A percentile compares a stretch with the other conserved stretches of the same genome.
Conservation (phyloP, 2,113 vertebrate genomes). For the Microcebus ravelobensis region DNA sequence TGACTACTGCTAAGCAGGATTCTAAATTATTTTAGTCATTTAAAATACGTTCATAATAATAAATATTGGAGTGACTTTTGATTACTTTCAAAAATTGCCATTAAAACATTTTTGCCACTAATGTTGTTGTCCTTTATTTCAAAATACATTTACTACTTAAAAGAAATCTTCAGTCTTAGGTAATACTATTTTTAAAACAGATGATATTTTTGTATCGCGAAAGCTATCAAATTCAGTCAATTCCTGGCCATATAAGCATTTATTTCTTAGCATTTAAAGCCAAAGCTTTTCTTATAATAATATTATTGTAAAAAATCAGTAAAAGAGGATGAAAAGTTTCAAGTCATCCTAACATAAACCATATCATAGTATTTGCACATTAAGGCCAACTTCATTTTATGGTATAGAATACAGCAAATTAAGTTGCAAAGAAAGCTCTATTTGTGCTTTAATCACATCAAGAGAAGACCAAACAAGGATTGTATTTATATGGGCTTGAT, state of each 20-base stretch:
- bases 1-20: slow-evolving; percentile 31
- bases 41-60: slow-evolving; percentile 28
- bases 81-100: slow-evolving; percentile 31
- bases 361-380: neutral
- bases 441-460: neutral
- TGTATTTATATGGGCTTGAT: neutral
- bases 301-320: neutral
- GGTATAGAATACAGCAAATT: neutral
- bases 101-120: neutral
- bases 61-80: neutral
- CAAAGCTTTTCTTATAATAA: neutral
- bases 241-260: neutral
- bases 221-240: neutral
- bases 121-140: neutral
- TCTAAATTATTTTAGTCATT: neutral
- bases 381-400: neutral
- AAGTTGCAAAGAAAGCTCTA: neutral
- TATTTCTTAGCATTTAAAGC: neutral
- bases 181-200: slow-evolving; percentile 35
- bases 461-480: neutral
- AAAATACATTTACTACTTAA: neutral
- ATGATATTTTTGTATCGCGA: neutral
- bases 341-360: neutral
- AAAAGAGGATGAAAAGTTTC: neutral
- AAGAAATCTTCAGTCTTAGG: neutral